Conservation (phyloP, 2,113 vertebrate genomes). For the Phalacrocorax aristotelis region DNA sequence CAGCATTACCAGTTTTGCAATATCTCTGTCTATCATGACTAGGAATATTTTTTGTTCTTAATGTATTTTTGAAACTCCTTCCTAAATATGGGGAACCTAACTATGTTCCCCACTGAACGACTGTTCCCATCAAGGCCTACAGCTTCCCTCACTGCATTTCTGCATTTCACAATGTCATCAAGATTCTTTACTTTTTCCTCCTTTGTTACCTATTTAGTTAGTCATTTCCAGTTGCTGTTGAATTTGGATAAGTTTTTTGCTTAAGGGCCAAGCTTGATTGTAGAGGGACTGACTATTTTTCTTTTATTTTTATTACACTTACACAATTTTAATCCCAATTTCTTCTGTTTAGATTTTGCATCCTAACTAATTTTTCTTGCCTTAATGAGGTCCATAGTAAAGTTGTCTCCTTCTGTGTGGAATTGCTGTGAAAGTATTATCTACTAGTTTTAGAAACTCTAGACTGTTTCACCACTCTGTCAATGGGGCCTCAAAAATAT, state of each 20-base stretch:
- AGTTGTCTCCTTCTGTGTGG: not conserved
- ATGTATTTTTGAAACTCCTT: not conserved
- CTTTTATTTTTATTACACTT: not conserved
- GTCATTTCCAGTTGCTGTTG: not conserved
- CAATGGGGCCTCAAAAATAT: not conserved
- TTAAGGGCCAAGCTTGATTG: not conserved
- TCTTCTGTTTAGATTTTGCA: not conserved
- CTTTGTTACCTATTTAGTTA: not conserved
- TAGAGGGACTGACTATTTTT: not conserved
- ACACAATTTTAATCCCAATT: not conserved
- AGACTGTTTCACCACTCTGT: not conserved
- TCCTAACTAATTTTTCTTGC: not conserved
- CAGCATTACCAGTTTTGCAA: not conserved
- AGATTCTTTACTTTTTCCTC: not conserved
- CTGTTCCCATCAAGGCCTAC: not conserved
- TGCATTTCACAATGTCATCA: not conserved
- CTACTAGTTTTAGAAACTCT: not conserved
- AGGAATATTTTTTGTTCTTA: not conserved
- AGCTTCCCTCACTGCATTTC: not conserved
- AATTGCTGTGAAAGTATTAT: not conserved
- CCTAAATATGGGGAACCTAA: not conserved
- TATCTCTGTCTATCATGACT: not conserved
- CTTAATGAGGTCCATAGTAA: not conserved
- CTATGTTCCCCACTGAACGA: not conserved
- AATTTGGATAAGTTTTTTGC: not conserved